Base-by-base conservation (phyloP, 2,797 vertebrate species). In the Ctenochaetus hawaiiensis region DNA sequence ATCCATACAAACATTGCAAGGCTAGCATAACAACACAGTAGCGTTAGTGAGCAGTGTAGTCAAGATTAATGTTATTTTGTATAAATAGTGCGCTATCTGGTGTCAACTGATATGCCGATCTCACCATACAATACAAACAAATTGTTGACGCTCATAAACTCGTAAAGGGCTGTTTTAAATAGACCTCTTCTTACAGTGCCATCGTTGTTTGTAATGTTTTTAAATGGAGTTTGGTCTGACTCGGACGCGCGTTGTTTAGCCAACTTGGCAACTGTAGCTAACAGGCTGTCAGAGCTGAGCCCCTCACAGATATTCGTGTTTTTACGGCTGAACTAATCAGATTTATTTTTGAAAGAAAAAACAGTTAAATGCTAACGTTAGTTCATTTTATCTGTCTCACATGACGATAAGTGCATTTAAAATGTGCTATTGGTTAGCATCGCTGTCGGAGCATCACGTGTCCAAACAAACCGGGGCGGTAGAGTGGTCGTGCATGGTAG, bases 391-490 rank as follows among this genome's bases (percentile, higher is more conserved):
- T 20, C 30, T 44, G 2, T 65, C n/a, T 6, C 1, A 0, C 0
- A 10, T 5, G 1, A 3, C 34, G 10, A 22, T 18, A 20, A 6
- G 20, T 57, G 22, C 45, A 39, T 39, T 39, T 8, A 9, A 39
- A 39, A 39, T 8, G 39, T 39, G 39, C 39, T 39, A 39, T 52
- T 43, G 37, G 34, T 37, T 65, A 59, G 63, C 70, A 8, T 16
- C 22, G 2, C 20, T n/a, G 48, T 61, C 2, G 6, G 41, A 58
- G 66, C 62, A 54, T 93, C 93, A 94, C 92, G 93, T 95, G 93
- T 93, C 93, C 72, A 90, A 94, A 94, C 93, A 94, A 92, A 91
- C 77, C 51, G 39, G 43, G 61, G 82, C 67, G 13, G 26, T 30
- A 14, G 66, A 54, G 22, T 54, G 63, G 61, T 5, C 22, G 37